Conservation (phyloP, 1,140 invertebrate species). For the Pristionchus pacificus region DNA sequence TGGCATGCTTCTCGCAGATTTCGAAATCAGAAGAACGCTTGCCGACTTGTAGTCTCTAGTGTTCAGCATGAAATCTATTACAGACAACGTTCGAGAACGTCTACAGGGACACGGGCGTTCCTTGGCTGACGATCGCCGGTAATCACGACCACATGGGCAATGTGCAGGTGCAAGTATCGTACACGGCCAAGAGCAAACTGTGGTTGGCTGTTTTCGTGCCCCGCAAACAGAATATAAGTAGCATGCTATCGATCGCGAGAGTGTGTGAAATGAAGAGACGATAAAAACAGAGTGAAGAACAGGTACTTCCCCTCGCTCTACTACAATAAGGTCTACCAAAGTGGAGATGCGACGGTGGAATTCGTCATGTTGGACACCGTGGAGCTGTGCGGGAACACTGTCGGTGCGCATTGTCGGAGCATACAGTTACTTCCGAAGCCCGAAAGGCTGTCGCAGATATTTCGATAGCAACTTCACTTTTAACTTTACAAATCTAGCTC, state of each 20-base stretch:
- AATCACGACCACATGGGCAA: slow-evolving; percentile 63
- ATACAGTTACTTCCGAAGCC: slow-evolving; percentile 13
- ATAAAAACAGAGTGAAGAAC: slow-evolving; percentile 15
- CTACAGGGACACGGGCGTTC: slow-evolving; percentile 46
- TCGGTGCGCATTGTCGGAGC: slow-evolving; percentile 28
- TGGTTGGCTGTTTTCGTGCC: too few species aligned
- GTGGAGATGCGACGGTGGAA: slow-evolving; percentile 48
- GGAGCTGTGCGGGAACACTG: slow-evolving; percentile 60
- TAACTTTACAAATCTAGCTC: background rate
- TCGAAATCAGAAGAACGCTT: background rate
- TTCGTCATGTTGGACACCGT: slow-evolving; percentile 62
- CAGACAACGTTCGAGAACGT: slow-evolving; percentile 27
- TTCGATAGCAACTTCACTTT: background rate
- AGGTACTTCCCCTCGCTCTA: slow-evolving; percentile 61
- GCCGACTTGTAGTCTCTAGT: background rate
- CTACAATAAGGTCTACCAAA: slow-evolving; percentile 55
- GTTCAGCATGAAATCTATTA: background rate
- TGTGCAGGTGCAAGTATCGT: slow-evolving; percentile 58
- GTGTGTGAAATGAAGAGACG: background rate
- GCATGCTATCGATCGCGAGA: background rate
- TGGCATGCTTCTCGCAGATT: background rate
- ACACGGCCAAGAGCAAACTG: slow-evolving; percentile 58
- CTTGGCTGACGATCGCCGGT: slow-evolving; percentile 62
- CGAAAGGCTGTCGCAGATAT: slow-evolving; percentile 40
- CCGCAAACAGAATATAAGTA: too few species aligned